Conservation (phyloP, 2,888 invertebrate genomes). For the Glaucopsyche alexis region DNA sequence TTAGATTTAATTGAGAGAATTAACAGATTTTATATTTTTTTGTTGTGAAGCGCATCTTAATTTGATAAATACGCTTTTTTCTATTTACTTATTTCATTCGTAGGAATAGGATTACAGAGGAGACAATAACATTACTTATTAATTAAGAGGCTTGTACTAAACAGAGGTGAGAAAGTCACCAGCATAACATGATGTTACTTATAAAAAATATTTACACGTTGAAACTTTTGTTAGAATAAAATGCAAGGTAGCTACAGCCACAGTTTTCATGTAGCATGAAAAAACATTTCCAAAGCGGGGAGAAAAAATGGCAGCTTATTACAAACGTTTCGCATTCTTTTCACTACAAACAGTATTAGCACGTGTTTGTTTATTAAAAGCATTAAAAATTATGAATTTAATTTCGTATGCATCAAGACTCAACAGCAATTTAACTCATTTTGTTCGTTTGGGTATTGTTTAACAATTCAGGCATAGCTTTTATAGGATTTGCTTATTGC, state of each 20-base stretch:
- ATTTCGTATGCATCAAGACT: background rate
- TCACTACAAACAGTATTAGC: background rate
- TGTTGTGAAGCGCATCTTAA: background rate
- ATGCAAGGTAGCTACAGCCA: background rate
- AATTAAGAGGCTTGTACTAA: too few species aligned
- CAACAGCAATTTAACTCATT: background rate
- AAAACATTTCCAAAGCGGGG: background rate
- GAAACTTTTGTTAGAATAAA: background rate
- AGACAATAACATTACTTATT: too few species aligned
- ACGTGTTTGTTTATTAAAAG: background rate
- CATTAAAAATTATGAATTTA: constrained; percentile 20
- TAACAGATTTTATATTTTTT: background rate
- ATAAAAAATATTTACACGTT: background rate
- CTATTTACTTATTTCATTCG: too few species aligned
- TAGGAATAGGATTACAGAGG: too few species aligned
- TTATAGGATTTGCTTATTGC: constrained; percentile 37
- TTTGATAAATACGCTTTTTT: too few species aligned
- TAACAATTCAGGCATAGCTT: constrained; percentile 33
- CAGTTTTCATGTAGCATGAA: background rate
- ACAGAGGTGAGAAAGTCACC: too few species aligned
- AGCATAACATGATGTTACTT: too few species aligned
- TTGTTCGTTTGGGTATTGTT: constrained; percentile 32
- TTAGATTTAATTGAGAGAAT: constrained; percentile 21
- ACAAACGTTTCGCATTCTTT: background rate
- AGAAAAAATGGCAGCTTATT: background rate